phyloP scores from a whole-genome alignment of 2,797 vertebrate genomes.

The Rhyacichthys aspro region DNA sequence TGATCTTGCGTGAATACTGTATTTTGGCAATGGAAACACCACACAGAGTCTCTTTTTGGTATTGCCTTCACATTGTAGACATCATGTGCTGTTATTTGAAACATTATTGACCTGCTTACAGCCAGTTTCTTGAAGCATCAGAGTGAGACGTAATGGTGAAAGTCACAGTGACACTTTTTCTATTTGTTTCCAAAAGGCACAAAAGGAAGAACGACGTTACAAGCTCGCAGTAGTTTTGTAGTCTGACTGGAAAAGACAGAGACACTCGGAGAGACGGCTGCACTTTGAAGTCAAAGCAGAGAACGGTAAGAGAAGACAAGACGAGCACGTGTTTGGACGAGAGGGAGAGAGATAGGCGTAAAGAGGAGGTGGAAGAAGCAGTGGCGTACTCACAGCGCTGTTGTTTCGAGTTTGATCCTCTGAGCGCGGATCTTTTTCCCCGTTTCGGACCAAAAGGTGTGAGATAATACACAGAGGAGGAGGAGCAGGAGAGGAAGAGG shows the following conservation, averaged over 20 bases:
- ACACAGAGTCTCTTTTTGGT: constrained; percentile 33
- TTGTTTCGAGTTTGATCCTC: constrained; percentile 78
- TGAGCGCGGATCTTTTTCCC: constrained; percentile 71
- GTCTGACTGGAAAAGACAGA: constrained; percentile 42
- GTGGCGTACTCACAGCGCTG: constrained; percentile 78
- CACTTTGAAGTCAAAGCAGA: constrained; percentile 30
- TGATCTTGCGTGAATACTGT: constrained; percentile 27
- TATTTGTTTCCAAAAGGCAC: not conserved
- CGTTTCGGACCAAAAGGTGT: constrained; percentile 72
- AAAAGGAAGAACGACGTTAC: constrained; percentile 5
- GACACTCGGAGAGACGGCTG: constrained; percentile 33
- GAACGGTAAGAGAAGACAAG: not conserved
- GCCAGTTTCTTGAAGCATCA: not conserved
- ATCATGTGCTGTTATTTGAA: constrained; percentile 1
- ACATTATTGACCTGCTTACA: constrained; percentile 49
- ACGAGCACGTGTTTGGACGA: constrained; percentile 16
- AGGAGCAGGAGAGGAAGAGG: constrained; percentile 41
- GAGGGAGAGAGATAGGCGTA: constrained; percentile 18
- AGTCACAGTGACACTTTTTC: no score
- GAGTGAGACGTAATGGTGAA: not conserved
- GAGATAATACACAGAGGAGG: constrained; percentile 57
- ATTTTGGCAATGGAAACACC: constrained; percentile 51
- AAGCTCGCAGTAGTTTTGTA: constrained; percentile 16
- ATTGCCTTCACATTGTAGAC: no score
- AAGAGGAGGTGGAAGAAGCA: constrained; percentile 69